A percentile compares a stretch with the other conserved stretches of the same genome.
These are phyloP conservation scores for Holothuria glaberrima DNA, from an alignment of 35 echinoderm and acorn worm genomes.

Conservation along the genomic window DNA sequence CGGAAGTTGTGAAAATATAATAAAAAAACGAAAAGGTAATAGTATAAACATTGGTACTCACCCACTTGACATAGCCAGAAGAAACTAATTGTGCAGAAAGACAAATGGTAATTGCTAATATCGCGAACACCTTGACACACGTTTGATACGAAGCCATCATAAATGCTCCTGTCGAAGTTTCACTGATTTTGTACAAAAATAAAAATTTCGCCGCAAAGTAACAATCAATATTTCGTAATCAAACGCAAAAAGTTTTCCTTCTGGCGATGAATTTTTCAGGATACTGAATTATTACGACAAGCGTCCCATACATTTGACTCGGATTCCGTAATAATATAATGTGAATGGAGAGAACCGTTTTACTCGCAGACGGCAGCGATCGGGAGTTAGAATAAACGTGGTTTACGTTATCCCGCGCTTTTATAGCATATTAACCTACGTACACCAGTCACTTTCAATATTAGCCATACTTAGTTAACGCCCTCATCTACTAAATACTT, in stretches of 20 bases:
- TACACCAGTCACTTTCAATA: conserved; percentile 5
- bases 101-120: conserved; percentile 51
- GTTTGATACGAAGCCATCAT: conserved; percentile 11
- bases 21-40: no score
- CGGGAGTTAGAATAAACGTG: neutral
- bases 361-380: conserved; percentile 23
- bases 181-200: neutral
- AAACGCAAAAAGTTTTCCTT: neutral
- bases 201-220: neutral
- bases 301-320: conserved; percentile 10
- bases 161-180: neutral
- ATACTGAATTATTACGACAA: neutral
- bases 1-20: no score
- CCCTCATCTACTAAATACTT: no score
- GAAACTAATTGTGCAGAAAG: conserved; percentile 47
- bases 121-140: conserved; percentile 31
- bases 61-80: conserved; percentile 32
- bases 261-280: neutral
- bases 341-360: neutral
- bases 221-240: neutral
- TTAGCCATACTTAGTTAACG: no score
- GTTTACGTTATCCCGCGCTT: conserved; percentile 20
- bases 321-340: neutral
- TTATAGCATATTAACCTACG: conserved; percentile 53
- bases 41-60: neutral